Evolutionary conservation across 2,797 vertebrate species (phyloP), one percentile per base, ranked within the genome.

Genomic region (Melanotaenia parkinsoni): DNA sequence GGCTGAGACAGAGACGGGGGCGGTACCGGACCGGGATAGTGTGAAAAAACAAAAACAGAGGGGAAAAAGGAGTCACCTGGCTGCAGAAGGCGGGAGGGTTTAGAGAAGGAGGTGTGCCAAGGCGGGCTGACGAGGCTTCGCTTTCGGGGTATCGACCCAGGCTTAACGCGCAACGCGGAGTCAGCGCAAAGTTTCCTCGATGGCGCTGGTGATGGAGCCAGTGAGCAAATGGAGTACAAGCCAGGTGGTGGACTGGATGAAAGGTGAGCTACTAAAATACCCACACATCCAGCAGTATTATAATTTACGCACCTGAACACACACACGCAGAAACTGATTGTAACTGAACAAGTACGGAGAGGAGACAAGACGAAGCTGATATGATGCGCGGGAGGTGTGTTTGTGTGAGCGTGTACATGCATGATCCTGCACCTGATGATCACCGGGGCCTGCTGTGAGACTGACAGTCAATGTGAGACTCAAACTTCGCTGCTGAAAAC

Each of bases 171-270:
- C 80, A 70, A 69, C 76, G 81, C 81, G 84, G 87, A 86, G 82
- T 82, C 86, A 16, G 74, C 68, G 85, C 81, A 90, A 93, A 95
- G 93, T 95, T 95, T 89, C 86, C 90, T 89, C 89, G 58, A 97
- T 98, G 97, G 97, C 97, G 90, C 93, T 98, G 86, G 97, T 98
- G 91, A 98, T 98, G 97, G 97, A 99, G 92, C 97, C 97, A 59
- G 97, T 99, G 85, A 98, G 97, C 91, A 99, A 98, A 94, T 99
- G 97, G 97, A 97, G 96, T 88, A 96, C 96, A 61, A 96, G 93
- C 91, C 97, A 97, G 92, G 97, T 98, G 84, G 97, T 98, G 93
- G 97, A 98, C 91, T 99, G 97, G 97, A 98, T 99, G 97, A 98
- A 97, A 97, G 97, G 97, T 99, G 70, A 9, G 74, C 30, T 5